phyloP scores from a whole-genome alignment of 2,888 invertebrate genomes.

The Parthenolecanium corni region DNA sequence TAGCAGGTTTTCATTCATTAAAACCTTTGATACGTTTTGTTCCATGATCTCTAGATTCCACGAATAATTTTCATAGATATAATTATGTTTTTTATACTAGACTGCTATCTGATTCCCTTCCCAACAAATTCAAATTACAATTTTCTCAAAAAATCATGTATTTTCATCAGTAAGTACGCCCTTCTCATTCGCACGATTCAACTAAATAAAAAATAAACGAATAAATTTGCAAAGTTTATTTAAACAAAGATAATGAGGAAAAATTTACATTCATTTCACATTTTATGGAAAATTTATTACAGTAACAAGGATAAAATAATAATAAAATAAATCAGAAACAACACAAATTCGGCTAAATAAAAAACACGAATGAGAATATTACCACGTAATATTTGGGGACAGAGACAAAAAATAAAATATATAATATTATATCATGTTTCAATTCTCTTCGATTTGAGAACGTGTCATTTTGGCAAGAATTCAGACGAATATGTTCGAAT shows the following conservation, averaged over 20 bases:
- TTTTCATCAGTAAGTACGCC: no score
- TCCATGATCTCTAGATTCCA: no score
- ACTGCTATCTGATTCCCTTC: no score
- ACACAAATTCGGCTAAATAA: neutral
- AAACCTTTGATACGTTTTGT: no score
- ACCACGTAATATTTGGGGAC: neutral
- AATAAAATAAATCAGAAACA: neutral
- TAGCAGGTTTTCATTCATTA: no score
- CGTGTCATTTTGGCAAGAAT: slow-evolving; percentile 19
- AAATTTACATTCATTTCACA: neutral
- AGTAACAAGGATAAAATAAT: neutral
- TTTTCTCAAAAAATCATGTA: no score
- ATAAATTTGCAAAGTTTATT: neutral
- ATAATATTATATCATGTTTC: slow-evolving; percentile 2
- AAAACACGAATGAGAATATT: neutral
- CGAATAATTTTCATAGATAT: no score
- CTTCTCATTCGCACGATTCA: no score
- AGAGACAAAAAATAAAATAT: slow-evolving; percentile 14
- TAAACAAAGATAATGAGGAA: neutral
- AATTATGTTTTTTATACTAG: no score
- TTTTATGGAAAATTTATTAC: neutral
- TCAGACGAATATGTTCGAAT: neutral
- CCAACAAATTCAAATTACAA: no score
- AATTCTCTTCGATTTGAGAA: slow-evolving; percentile 2
- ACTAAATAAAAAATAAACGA: neutral